A percentile compares a stretch with the other conserved stretches of the same genome.
phyloP scores from a whole-genome alignment of 1,140 invertebrate species.

The Bombus soroeensis region DNA sequence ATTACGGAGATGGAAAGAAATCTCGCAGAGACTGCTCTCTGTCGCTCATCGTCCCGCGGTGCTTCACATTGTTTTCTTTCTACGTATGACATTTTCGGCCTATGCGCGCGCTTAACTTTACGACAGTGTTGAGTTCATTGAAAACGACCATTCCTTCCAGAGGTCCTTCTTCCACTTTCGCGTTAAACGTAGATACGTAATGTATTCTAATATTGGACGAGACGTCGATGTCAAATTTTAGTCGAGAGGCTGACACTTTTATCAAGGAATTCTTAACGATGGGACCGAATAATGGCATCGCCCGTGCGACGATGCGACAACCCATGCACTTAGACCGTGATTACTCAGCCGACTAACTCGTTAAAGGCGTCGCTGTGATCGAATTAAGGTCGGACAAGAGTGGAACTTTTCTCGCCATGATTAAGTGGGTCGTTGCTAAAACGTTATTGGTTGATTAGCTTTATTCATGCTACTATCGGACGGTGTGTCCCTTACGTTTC shows the following conservation, averaged over 20 bases:
- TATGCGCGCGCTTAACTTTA: too few species aligned
- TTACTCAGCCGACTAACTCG: constrained; percentile 53
- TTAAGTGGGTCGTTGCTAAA: constrained; percentile 58
- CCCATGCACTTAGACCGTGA: constrained; percentile 21
- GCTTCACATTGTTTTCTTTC: too few species aligned
- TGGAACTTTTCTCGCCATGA: constrained; percentile 58
- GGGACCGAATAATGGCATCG: background rate
- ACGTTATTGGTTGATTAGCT: constrained; percentile 59
- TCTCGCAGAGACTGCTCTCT: too few species aligned
- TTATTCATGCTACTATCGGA: background rate
- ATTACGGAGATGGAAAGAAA: too few species aligned
- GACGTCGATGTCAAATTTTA: background rate
- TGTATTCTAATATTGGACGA: too few species aligned
- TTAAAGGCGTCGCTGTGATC: constrained; percentile 52
- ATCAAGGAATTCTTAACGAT: background rate
- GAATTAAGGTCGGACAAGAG: constrained; percentile 62
- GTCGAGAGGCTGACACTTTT: background rate
- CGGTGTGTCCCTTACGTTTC: constrained; percentile 35
- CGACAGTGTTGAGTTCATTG: too few species aligned
- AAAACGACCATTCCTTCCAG: too few species aligned
- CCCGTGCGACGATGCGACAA: background rate
- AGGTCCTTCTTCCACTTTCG: too few species aligned
- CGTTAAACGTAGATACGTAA: too few species aligned
- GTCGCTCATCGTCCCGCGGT: too few species aligned
- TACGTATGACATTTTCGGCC: too few species aligned